Evolutionary conservation across 2,888 invertebrate genomes (phyloP), one percentile per base, ranked within the genome.

Genomic region (Liodrosophila aerea): DNA sequence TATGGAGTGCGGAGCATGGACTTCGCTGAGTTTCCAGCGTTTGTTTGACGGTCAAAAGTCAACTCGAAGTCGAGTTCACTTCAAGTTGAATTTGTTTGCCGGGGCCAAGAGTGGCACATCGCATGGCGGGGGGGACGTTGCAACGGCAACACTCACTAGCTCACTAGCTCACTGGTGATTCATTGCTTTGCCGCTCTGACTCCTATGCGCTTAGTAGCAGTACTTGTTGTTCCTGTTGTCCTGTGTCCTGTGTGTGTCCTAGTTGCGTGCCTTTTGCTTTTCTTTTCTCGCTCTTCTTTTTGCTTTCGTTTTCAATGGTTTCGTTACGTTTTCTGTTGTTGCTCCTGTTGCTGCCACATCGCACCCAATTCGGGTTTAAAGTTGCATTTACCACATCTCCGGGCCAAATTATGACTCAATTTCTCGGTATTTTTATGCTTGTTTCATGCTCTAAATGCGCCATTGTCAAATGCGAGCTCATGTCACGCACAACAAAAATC

Each of bases 1-100:
- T 16, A n/a, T n/a, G n/a, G n/a, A n/a, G n/a, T n/a, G n/a, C n/a
- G n/a, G n/a, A n/a, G 43, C 64, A 50, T 59, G 51, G 60, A 51
- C 57, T 64, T 59, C 50, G 74, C 67, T 61, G 61, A 69, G 69
- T 69, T 69, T 50, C n/a, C 70, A 59, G 63, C 75, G 80, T 51
- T 74, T 75, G 74, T 84, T 81, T 81, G 81, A 86, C 81, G 81
- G 81, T 82, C 81, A 86, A 86, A 82, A 82, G 81, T 82, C 81
- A 86, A 82, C 81, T 82, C 77, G 85, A 82, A 82, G 81, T 82
- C 77, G 81, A 82, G 81, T 82, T 82, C 81, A 86, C 85, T 84
- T 84, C 64, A 81, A 82, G 65, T 82, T 81, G 86, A 82, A 82
- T 86, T 82, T 82, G 86, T 77, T 86, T 85, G 83, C 69, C 50